These are phyloP conservation scores for Terrapene triunguis DNA, from an alignment of 2,113 vertebrate species.

Conservation along the genomic window DNA sequence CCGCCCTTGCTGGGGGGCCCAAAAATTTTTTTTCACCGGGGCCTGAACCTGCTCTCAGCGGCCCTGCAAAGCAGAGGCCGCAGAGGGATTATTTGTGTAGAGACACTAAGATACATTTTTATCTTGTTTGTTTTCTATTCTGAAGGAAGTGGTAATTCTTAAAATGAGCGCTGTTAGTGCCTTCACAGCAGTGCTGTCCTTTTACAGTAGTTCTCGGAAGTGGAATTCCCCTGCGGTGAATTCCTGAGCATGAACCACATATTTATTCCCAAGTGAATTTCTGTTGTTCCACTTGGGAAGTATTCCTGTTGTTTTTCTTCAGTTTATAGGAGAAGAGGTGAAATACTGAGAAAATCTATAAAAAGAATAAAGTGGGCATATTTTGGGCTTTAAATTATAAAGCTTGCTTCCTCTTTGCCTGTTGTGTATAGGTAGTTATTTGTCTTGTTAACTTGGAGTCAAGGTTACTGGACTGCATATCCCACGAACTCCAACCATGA, in stretches of 20 bases:
- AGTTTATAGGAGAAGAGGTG: conserved; percentile 29
- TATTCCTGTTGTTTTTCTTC: conserved; percentile 1
- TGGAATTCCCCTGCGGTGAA: neutral
- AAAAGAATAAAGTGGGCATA: neutral
- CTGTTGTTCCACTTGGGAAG: conserved; percentile 35
- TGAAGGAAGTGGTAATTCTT: conserved; percentile 61
- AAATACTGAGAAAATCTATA: neutral
- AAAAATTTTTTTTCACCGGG: no score
- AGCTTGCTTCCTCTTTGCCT: neutral
- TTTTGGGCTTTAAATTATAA: neutral
- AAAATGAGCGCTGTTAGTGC: conserved; percentile 23
- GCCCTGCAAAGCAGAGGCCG: neutral
- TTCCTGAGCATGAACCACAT: conserved; percentile 54
- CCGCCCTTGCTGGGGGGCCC: no score
- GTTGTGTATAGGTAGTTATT: neutral
- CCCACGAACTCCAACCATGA: neutral
- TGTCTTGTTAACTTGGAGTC: neutral
- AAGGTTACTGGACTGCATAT: neutral
- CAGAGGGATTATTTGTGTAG: conserved; percentile 12
- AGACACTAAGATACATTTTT: conserved; percentile 30
- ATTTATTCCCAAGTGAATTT: conserved; percentile 50
- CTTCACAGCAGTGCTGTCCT: conserved; percentile 14
- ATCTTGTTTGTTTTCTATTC: conserved; percentile 29
- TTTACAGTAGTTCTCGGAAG: neutral
- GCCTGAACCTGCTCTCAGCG: no score